Base-by-base conservation (phyloP, 2,888 invertebrate species). In the Beris morrisii region DNA sequence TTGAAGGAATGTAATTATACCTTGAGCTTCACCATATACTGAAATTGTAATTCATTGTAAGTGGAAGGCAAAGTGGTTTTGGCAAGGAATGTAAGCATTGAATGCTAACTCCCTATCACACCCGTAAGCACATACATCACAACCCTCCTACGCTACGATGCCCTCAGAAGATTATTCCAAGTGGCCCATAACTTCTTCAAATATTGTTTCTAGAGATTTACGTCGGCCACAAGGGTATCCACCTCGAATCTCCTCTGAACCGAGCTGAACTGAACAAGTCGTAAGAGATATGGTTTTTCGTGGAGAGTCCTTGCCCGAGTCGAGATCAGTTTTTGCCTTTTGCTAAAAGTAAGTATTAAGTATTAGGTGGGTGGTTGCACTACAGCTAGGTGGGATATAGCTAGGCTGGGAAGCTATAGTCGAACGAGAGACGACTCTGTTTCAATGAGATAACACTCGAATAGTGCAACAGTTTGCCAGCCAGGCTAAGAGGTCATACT, bases 181-280 rank as follows among this genome's bases (percentile, higher is more conserved):
- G 61, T 61, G 52, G 61, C 50, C 61, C 61, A 61, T 61, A 61
- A 61, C 52, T 61, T 61, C 50, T 32, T 61, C 61, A 61, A 61
- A 61, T 52, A 52, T 52, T 61, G 61, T 61, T 46, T 61, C 61
- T 50, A 38, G 52, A 61, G 61, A 52, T 61, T 61, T 52, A 61
- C 61, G 52, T 52, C 61, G 61, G 50, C 22, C 61, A 61, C 38
- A 38, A 9, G 38, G 50, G 61, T 38, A 50, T 61, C 50, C 52
- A 15, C 38, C 38, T 32, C 50, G 38, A 11, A 31, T 38, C 61
- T 32, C 13, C 50, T 22, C 15, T 52, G 11, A 52, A 38, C 38
- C 9, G 9, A 7, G 9, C 38, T 38, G 38, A 9, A 38, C 38
- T 38, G 38, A 38, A 38, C 38, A 38, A 38, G 5, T 9, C 38